phyloP scores from a whole-genome alignment of 1,140 invertebrate species.

The Chrysomallon squamiferum region DNA sequence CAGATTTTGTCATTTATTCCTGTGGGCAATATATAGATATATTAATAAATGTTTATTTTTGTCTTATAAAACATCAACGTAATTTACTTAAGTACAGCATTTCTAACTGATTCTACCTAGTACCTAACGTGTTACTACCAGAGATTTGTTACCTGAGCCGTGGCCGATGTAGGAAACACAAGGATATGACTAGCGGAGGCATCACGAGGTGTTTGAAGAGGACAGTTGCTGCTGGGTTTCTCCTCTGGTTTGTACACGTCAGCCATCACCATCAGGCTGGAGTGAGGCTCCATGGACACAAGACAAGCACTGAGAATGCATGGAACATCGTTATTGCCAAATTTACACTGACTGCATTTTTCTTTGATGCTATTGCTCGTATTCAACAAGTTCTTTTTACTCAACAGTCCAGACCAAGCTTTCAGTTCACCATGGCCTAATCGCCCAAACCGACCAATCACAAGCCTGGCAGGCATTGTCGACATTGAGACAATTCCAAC shows the following conservation, averaged over 20 bases:
- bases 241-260: slow-evolving; percentile 70
- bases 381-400: slow-evolving; percentile 86
- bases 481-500: slow-evolving; percentile 90
- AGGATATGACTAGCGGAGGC: slow-evolving; percentile 97
- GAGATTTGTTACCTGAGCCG: slow-evolving; percentile 78
- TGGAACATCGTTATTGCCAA: slow-evolving; percentile 70
- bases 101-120: too few relatives aligned
- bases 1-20: too few relatives aligned
- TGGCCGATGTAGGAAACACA: slow-evolving; percentile 97
- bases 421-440: slow-evolving; percentile 97
- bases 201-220: slow-evolving; percentile 69
- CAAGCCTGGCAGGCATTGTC: slow-evolving; percentile 91
- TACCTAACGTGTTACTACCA: too few relatives aligned
- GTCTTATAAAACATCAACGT: too few relatives aligned
- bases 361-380: slow-evolving; percentile 89
- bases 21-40: too few relatives aligned
- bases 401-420: slow-evolving; percentile 93
- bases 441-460: slow-evolving; percentile 93
- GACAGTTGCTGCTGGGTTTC: slow-evolving; percentile 56
- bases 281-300: slow-evolving; percentile 95
- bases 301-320: slow-evolving; percentile 96
- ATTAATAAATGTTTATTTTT: too few relatives aligned
- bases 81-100: too few relatives aligned
- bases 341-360: slow-evolving; percentile 86
- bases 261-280: slow-evolving; percentile 89